Conservation (phyloP, 2,888 invertebrate genomes). For the Drosophila limbata region DNA sequence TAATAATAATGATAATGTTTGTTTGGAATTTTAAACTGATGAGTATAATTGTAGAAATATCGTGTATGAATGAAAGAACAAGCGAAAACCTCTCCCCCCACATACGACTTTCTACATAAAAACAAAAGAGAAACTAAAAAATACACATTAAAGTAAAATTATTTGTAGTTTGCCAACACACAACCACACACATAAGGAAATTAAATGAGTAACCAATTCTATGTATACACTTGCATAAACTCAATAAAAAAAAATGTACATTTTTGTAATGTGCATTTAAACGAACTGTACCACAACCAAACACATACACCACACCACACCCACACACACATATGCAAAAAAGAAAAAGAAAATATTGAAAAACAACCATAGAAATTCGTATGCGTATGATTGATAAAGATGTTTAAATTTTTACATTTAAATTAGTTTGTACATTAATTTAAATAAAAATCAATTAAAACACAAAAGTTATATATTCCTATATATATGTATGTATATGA, state of each 20-base stretch:
- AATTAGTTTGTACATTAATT: conserved; percentile 84
- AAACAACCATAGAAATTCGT: conserved; percentile 69
- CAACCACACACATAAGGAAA: conserved; percentile 33
- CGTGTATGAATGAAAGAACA: conserved; percentile 71
- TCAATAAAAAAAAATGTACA: conserved; percentile 44
- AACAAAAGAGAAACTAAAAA: conserved; percentile 29
- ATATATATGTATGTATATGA: conserved; percentile 32
- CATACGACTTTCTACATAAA: conserved; percentile 24
- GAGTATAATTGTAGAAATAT: conserved; percentile 70
- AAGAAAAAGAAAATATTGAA: neutral
- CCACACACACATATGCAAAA: conserved; percentile 47
- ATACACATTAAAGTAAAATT: conserved; percentile 35
- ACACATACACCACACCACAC: conserved; percentile 29
- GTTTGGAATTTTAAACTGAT: conserved; percentile 78
- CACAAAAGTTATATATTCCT: conserved; percentile 46
- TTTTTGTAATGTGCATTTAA: conserved; percentile 51
- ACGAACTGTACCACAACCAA: conserved; percentile 49
- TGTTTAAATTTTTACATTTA: conserved; percentile 81
- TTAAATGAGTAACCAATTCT: conserved; percentile 35
- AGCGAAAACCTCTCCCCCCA: conserved; percentile 32
- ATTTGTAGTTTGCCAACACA: conserved; percentile 47
- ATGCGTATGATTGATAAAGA: conserved; percentile 75
- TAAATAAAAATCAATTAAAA: conserved; percentile 79
- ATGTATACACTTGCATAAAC: conserved; percentile 60
- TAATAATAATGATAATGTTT: conserved; percentile 60